Base-by-base conservation (phyloP, 2,113 vertebrate species). In the Pipra filicauda region DNA sequence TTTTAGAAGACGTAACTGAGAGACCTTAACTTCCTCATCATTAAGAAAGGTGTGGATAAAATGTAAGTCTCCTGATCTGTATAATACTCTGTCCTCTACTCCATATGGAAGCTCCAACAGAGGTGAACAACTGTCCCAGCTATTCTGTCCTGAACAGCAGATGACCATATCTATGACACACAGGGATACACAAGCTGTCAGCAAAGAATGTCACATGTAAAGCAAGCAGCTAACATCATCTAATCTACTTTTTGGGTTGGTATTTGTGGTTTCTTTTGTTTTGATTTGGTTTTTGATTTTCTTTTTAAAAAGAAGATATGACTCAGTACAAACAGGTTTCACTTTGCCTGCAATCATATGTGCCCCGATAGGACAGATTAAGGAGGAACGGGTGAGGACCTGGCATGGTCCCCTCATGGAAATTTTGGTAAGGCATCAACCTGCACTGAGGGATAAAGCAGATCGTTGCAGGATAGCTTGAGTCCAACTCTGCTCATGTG, bases 261-360 rank as follows among this genome's bases (percentile, higher is more conserved):
- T 6, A 22, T 91, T 69, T 14, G 17, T 6, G 8, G 30, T 5
- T 0, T 2, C 35, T 20, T 41, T 41, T 41, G 8, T 18, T 20
- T 64, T 64, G 12, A 5, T 18, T 23, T 35, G 12, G 27, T 48
- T 61, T 23, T 57, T 44, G 31, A 33, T 33, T 26, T 21, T 31
- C 8, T 51, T 62, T 48, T 31, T 8, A 35, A 86, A 44, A 51
- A 87, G 21, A 78, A 81, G 20, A 64, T 20, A 52, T 5, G 5
- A n/a, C 20, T 7, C 23, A 39, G 30, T 51, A 43, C 17, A 79
- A 88, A 21, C 11, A 70, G n/a, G 20, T 62, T 51, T 70, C 44
- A n/a, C 1, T 17, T 43, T 66, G 26, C 28, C 46, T 73, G 33
- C 33, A 83, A n/a, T 19, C 41, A 49, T 1, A 1, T 2, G 1